Conservation (phyloP, 2,888 invertebrate species). For the Scrobipalpa costella region DNA sequence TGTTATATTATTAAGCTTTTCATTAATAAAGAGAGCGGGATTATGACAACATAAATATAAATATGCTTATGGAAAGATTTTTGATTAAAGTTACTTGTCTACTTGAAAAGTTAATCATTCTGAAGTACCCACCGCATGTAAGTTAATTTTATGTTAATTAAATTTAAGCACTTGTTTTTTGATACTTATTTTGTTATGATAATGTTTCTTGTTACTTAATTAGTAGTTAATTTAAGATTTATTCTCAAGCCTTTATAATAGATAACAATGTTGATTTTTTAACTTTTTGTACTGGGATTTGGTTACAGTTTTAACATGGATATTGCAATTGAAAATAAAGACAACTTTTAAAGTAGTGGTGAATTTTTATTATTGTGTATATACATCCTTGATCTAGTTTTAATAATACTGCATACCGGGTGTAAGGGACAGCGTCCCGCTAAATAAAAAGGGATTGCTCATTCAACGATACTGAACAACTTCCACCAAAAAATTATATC, state of each 20-base stretch:
- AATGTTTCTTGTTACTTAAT: conserved; percentile 11
- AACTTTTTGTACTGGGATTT: conserved; percentile 17
- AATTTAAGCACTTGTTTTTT: conserved; percentile 7
- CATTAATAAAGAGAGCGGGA: background rate
- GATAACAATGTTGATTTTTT: conserved; percentile 20
- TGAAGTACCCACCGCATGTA: conserved; percentile 2
- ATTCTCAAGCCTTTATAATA: background rate
- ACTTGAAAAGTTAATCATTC: conserved; percentile 5
- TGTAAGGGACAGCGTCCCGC: too few species aligned
- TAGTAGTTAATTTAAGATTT: background rate
- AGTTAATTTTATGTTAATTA: conserved; percentile 10
- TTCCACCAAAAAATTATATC: too few species aligned
- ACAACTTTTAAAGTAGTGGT: background rate
- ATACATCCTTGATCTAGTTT: too few species aligned
- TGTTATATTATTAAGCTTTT: conserved; percentile 9
- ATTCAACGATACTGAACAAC: too few species aligned
- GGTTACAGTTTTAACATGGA: conserved; percentile 4
- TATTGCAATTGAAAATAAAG: conserved; percentile 19
- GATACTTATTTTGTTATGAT: conserved; percentile 8
- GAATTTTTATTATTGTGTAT: background rate
- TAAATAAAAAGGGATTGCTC: too few species aligned
- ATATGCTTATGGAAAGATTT: background rate
- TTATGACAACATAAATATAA: background rate
- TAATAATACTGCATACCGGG: too few species aligned
- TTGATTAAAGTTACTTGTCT: background rate